Evolutionary conservation across 2,797 vertebrate species (phyloP).

Genomic region (Esox masquinongy): DNA sequence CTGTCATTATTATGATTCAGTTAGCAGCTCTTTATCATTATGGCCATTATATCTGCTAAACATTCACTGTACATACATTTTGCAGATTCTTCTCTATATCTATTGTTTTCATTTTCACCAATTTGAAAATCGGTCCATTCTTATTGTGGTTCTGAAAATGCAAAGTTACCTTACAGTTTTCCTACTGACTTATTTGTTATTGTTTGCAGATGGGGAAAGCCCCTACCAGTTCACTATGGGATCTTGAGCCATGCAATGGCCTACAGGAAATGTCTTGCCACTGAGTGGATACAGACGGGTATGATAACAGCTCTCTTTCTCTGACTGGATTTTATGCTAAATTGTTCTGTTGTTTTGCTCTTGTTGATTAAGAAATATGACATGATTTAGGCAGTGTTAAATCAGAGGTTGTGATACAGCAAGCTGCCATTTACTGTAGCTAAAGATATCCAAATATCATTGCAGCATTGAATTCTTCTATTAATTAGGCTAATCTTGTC

Average conservation of each 20-base stretch:
- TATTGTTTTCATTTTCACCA: background rate
- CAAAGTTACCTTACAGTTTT: background rate
- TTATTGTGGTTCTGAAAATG: background rate
- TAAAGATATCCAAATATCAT: background rate
- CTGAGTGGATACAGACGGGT: slow-evolving; percentile 63
- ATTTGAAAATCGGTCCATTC: background rate
- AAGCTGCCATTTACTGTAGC: background rate
- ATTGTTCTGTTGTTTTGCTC: background rate
- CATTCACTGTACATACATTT: background rate
- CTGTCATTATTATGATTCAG: background rate
- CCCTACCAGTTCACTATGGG: slow-evolving; percentile 38
- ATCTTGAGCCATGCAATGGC: slow-evolving; percentile 64
- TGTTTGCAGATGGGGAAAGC: slow-evolving; percentile 55
- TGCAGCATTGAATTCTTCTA: background rate
- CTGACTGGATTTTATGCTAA: background rate
- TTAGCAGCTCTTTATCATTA: background rate
- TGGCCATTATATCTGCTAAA: background rate
- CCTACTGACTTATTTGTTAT: background rate
- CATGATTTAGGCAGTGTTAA: background rate
- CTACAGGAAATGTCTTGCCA: slow-evolving; percentile 45
- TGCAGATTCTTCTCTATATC: background rate
- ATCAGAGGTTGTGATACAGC: background rate
- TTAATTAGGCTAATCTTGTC: background rate
- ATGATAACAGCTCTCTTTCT: slow-evolving; percentile 9
- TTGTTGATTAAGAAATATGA: background rate